Evolutionary conservation across 2,797 vertebrate genomes (phyloP).

Genomic region (Oryzias sinensis): DNA sequence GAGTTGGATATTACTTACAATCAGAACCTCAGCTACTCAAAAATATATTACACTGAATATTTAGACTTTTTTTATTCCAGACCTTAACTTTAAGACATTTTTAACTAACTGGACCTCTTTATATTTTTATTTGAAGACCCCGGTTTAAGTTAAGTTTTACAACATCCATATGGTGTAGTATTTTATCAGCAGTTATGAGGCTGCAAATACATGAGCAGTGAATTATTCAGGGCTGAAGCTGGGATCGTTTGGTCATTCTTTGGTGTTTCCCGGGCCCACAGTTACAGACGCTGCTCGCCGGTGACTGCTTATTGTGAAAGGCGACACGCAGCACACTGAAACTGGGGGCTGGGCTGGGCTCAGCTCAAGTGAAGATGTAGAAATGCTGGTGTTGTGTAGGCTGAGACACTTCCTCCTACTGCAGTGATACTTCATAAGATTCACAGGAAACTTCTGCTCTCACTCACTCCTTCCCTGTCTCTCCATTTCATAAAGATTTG

Average conservation of each 20-base stretch:
- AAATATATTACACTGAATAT: too few relatives aligned
- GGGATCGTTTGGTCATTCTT: not conserved
- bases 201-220: not conserved
- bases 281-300: constrained; percentile 27
- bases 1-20: too few relatives aligned
- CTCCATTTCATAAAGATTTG: not conserved
- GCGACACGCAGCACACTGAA: constrained; percentile 8
- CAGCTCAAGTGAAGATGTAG: constrained; percentile 24
- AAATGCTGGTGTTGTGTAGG: constrained; percentile 31
- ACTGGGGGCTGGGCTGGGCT: constrained; percentile 15
- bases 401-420: constrained; percentile 39
- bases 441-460: constrained; percentile 12
- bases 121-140: too few relatives aligned
- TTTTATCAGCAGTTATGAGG: too few relatives aligned
- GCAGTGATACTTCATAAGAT: constrained; percentile 44
- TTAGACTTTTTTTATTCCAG: too few relatives aligned
- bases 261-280: constrained; percentile 23
- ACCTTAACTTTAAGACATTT: too few relatives aligned
- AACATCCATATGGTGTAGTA: too few relatives aligned
- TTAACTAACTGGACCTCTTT: too few relatives aligned
- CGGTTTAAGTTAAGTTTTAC: too few relatives aligned
- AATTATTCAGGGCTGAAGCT: not conserved
- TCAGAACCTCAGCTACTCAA: too few relatives aligned
- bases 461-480: not conserved
- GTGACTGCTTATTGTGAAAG: constrained; percentile 23